Evolutionary conservation across 2,888 invertebrate genomes (phyloP).

Genomic region (Diloba caeruleocephala): DNA sequence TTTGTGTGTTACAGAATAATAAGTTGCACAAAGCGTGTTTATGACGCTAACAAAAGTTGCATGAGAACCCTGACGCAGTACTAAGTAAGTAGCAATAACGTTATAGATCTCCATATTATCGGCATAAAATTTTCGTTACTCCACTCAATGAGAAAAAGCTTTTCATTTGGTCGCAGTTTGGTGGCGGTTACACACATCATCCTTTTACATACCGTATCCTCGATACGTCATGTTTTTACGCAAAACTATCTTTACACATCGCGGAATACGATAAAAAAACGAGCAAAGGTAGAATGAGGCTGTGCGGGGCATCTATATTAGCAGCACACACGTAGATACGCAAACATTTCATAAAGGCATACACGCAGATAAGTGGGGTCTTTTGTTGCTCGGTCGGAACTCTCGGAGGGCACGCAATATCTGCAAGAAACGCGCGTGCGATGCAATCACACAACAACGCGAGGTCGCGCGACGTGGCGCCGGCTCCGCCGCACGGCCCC

Average conservation of each 20-base stretch:
- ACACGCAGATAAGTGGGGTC: constrained; percentile 1
- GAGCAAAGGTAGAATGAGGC: neutral
- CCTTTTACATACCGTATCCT: too few relatives aligned
- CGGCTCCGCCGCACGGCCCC: neutral
- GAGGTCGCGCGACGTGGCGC: neutral
- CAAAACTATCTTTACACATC: neutral
- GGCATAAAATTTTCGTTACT: too few relatives aligned
- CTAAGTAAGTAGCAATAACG: too few relatives aligned
- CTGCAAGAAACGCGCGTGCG: constrained; percentile 2
- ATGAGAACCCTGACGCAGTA: too few relatives aligned
- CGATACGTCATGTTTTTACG: too few relatives aligned
- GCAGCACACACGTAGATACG: neutral
- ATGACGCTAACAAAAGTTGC: too few relatives aligned
- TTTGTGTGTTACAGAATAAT: too few relatives aligned
- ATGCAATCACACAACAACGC: neutral
- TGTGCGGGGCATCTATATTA: neutral
- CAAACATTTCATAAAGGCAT: constrained; percentile 9
- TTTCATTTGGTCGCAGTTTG: too few relatives aligned
- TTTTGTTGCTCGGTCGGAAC: neutral
- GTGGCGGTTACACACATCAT: too few relatives aligned
- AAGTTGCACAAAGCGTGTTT: too few relatives aligned
- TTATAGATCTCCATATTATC: too few relatives aligned
- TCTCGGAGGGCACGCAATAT: neutral
- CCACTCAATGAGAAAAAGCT: too few relatives aligned
- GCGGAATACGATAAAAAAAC: neutral